Evolutionary conservation across 1,140 invertebrate genomes (phyloP), one percentile per base, ranked within the genome.

Genomic region (Stegodyphus mimosarum): DNA sequence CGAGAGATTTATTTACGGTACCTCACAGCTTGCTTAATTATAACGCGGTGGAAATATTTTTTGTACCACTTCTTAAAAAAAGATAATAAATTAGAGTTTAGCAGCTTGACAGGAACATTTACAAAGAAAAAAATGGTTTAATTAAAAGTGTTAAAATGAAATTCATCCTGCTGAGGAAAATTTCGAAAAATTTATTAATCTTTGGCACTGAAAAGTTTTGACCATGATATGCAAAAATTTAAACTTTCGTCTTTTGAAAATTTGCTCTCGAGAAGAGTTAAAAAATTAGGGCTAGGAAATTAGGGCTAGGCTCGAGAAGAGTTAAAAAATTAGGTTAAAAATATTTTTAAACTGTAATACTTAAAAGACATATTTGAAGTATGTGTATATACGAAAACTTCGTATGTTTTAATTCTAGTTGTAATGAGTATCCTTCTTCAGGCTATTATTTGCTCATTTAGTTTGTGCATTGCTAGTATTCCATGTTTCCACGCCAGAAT

Each of bases 1-100:
- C 33, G 51, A 7, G 48, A 33, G 63, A 53, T 69, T 76, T 76
- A 66, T 76, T 69, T 69, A 78, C 0, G 69, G 50, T 67, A 11
- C 66, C 18, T 55, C 10, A 55, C 52, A 1, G 18, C 74, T 64
- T 76, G 55, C 64, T 76, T 76, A 76, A 76, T 76, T 64, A 76
- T 49, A 33, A 2, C 50, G 18, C 53, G 74, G n/a, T 53, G 51
- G 17, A 66, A 67, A 17, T 13, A 13, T 77, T 77, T 52, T 53
- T 69, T 10, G 10, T 17, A 17, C 10, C 10, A 13, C 69, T 48
- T 55, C 64, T 69, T 53, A 6, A 70, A 69, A 78, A 78, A 52
- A 78, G n/a, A 15, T 48, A 18, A 60, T 75, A 63, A 13, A 63
- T 63, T 13, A 75, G 17, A 74, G 13, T 18, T 18, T 60, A 74